These are phyloP conservation scores for Meta bourneti DNA, from an alignment of 2,888 invertebrate genomes.

Conservation along the genomic window DNA sequence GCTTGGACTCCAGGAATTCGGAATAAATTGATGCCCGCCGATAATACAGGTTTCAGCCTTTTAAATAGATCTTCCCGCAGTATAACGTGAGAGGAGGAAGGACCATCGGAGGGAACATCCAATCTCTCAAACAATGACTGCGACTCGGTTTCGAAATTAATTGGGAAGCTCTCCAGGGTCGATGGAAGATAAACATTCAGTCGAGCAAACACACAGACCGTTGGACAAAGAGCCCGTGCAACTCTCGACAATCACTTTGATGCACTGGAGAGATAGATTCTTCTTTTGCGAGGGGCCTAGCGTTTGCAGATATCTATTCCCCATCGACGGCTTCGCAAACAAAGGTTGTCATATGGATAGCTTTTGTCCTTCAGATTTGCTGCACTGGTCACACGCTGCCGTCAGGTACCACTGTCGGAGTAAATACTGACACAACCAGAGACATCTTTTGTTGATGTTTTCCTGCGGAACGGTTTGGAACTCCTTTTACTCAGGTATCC, in stretches of 20 bases:
- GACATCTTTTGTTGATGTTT: conserved; percentile 43
- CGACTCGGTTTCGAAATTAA: conserved; percentile 62
- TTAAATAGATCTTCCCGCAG: conserved; percentile 20
- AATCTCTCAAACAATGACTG: conserved; percentile 50
- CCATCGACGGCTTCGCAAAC: conserved; percentile 51
- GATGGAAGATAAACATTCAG: conserved; percentile 34
- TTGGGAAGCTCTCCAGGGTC: conserved; percentile 59
- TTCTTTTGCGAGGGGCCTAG: conserved; percentile 30
- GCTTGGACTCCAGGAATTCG: neutral
- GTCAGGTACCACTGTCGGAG: conserved; percentile 1
- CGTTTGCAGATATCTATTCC: conserved; percentile 47
- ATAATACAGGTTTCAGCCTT: conserved; percentile 31
- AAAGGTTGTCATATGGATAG: conserved; percentile 50
- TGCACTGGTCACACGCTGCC: conserved; percentile 57
- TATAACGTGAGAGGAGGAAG: conserved; percentile 1
- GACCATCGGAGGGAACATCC: neutral
- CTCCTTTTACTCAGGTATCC: conserved; percentile 35
- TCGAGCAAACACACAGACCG: conserved; percentile 41
- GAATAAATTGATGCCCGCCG: conserved; percentile 28
- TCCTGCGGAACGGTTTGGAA: conserved; percentile 18
- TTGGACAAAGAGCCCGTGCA: conserved; percentile 43
- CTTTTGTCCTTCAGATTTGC: conserved; percentile 46
- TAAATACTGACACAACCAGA: conserved; percentile 23
- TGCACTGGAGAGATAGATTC: conserved; percentile 11
- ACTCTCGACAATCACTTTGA: conserved; percentile 37